Evolutionary conservation across 2,797 vertebrate species (phyloP).

Genomic region (Geotrypetes seraphini): DNA sequence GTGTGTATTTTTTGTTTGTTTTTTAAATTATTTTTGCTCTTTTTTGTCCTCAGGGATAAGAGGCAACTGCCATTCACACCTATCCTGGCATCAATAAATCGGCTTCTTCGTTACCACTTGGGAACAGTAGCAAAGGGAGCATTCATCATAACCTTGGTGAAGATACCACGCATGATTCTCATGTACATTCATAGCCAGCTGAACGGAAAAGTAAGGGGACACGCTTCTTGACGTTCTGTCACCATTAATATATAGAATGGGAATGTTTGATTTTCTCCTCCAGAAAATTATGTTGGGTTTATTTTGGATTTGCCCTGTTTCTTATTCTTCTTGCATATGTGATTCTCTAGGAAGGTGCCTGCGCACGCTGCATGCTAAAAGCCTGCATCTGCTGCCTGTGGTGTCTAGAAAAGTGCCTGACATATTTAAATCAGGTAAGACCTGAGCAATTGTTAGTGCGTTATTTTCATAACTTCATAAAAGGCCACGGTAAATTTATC

Average conservation of each 20-base stretch:
- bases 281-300: too few relatives aligned
- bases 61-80: conserved; percentile 83
- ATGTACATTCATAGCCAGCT: conserved; percentile 95
- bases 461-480: too few relatives aligned
- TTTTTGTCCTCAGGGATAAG: conserved; percentile 72
- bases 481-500: too few relatives aligned
- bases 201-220: conserved; percentile 82
- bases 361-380: conserved; percentile 84
- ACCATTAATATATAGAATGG: neutral
- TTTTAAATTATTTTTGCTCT: conserved; percentile 10
- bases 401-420: conserved; percentile 98
- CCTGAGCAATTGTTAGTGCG: too few relatives aligned
- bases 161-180: conserved; percentile 88
- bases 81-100: conserved; percentile 84
- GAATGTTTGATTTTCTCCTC: fast-evolving
- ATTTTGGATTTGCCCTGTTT: too few relatives aligned
- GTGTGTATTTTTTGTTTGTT: neutral
- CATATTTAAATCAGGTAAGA: conserved; percentile 93
- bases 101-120: conserved; percentile 84
- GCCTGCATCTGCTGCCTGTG: conserved; percentile 95
- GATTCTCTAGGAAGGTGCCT: conserved; percentile 78
- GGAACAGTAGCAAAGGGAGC: conserved; percentile 94
- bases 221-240: neutral
- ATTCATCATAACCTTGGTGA: conserved; percentile 95
- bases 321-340: neutral